Percentiles rank a stretch among this genome's conserved stretches.
Evolutionary conservation across 2,888 invertebrate species (phyloP).

Genomic region (Girardia tigrina): DNA sequence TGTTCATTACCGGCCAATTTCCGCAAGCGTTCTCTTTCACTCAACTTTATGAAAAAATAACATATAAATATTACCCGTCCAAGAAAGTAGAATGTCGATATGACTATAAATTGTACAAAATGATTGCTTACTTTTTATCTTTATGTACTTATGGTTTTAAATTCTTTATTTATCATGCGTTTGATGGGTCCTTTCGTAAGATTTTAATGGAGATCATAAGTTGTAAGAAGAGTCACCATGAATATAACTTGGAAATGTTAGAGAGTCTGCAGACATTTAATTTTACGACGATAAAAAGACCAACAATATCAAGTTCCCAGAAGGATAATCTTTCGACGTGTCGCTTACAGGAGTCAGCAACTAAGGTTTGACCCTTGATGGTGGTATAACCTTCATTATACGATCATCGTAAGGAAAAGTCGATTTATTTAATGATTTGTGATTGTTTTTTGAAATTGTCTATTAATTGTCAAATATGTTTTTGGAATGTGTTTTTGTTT

Average conservation of each 20-base stretch:
- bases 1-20: constrained; percentile 15
- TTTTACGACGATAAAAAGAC: background rate
- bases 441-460: too few relatives aligned
- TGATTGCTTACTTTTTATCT: background rate
- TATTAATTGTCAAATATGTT: too few relatives aligned
- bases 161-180: background rate
- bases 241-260: background rate
- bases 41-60: constrained; percentile 7
- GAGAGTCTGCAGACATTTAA: background rate
- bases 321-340: background rate
- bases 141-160: constrained; percentile 19
- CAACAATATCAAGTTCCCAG: background rate
- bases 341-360: too few relatives aligned
- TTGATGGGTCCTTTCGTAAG: background rate
- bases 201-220: background rate
- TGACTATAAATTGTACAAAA: constrained; percentile 5
- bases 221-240: background rate
- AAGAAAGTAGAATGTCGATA: background rate
- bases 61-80: background rate
- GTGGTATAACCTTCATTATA: too few relatives aligned
- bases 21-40: background rate
- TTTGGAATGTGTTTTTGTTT: too few relatives aligned
- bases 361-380: too few relatives aligned
- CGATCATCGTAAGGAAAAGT: too few relatives aligned
- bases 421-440: too few relatives aligned